Evolutionary conservation across 2,113 vertebrate species (phyloP), one percentile per base, ranked within the genome.

Genomic region (Sprattus sprattus): DNA sequence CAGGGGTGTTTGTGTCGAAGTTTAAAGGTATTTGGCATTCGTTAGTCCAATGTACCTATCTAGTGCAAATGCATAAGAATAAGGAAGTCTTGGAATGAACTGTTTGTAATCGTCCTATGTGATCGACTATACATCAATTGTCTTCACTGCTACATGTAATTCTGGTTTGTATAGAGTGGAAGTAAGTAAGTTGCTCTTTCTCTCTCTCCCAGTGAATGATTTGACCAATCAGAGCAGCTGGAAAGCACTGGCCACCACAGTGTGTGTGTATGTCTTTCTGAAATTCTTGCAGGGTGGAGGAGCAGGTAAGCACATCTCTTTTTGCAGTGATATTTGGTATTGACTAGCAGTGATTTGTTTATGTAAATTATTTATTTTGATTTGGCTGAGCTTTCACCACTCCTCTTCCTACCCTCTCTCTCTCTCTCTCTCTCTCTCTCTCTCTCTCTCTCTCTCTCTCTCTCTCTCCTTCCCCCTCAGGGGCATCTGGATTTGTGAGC

Each of bases 241-340:
- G 98, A 89, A 60, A 49, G 91, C 92, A 15, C 22, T 99, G 90
- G 94, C 95, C 1, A 91, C 91, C 39, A 99, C 97, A 0, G 97
- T 99, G 88, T 95, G 94, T 67, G 84, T 91, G 84, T 99, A 99
- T 0, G 97, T 96, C 84, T 88, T 96, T 18, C 94, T 99, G 15
- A 99, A 99, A 93, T 93, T 99, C 88, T 86, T 99, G 85, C 98
- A 99, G 91, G 98, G 98, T 0, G 98, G 98, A 85, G 98, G 98
- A 25, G 96, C 97, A 84, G 98, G 98, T 97, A 94, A 89, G 90
- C 78, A 1, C 2, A 83, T 15, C 16, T 20, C 6, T 5, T 78
- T 6, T 13, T 15, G 18, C 28, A 32, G 2, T 78, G 25, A 39
- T 15, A 16, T 39, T 78, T 39, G 71, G 1, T 32, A 10, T 49